Conservation (phyloP, 2,113 vertebrate genomes). For the Catharus bicknelli region DNA sequence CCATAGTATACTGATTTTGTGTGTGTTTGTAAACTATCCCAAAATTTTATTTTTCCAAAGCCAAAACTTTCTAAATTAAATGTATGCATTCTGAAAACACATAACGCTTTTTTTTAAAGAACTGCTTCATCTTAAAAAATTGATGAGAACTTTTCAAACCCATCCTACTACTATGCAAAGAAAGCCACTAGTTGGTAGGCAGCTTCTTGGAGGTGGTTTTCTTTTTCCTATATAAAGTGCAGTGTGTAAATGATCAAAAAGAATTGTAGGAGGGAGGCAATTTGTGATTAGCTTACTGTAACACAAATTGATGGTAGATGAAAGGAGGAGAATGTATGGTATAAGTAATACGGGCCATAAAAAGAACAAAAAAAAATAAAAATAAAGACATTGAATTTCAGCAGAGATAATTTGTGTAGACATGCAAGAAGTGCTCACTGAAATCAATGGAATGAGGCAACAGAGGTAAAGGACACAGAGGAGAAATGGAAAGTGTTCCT, state of each 20-base stretch:
- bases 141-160: not conserved
- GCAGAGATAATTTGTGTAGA: conserved; percentile 36
- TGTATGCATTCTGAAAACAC: not conserved
- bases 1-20: not conserved
- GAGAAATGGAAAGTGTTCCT: conserved; percentile 21
- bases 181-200: not conserved
- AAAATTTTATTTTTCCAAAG: not conserved
- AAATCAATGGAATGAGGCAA: conserved; percentile 50
- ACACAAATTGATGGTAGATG: not conserved
- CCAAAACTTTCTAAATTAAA: not conserved
- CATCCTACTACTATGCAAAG: not conserved
- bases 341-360: not conserved
- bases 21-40: not conserved
- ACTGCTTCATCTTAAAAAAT: not conserved
- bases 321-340: not conserved
- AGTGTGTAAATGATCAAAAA: not conserved
- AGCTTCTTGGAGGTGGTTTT: not conserved
- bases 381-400: conserved; percentile 10
- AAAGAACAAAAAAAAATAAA: not conserved
- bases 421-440: conserved; percentile 26
- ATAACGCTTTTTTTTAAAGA: not conserved
- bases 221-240: not conserved
- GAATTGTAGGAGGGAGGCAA: not conserved
- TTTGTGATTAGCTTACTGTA: conserved; percentile 19
- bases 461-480: conserved; percentile 41